A percentile compares a stretch with the other conserved stretches of the same genome.
Conservation (phyloP, 2,113 vertebrate genomes). For the Geococcyx californianus region DNA sequence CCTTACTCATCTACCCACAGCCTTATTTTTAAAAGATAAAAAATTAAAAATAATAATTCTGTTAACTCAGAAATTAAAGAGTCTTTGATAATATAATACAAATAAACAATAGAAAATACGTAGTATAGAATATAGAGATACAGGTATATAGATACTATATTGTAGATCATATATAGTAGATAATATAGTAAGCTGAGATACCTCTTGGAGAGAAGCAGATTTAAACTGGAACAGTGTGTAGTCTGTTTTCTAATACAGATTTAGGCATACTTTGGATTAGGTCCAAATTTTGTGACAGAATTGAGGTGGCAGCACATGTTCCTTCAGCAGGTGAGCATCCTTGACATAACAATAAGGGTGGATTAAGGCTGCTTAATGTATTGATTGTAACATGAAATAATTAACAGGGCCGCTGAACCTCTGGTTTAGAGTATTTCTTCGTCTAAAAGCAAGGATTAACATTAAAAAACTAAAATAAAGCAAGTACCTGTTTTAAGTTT, state of each 20-base stretch:
- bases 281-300: not conserved
- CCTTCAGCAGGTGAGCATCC: not conserved
- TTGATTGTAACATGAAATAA: not conserved
- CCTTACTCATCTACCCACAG: not conserved
- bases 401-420: not conserved
- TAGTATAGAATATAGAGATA: not conserved
- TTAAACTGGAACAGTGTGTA: not conserved
- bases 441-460: not conserved
- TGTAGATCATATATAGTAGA: not conserved
- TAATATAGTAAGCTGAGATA: not conserved
- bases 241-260: not conserved
- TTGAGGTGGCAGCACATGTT: not conserved
- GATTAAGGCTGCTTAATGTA: not conserved
- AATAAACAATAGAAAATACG: not conserved
- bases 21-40: not conserved
- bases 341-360: not conserved
- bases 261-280: not conserved
- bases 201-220: not conserved
- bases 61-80: not conserved
- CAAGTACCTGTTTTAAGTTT: not conserved
- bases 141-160: not conserved
- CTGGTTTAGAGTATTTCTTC: slow-evolving; percentile 5
- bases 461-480: not conserved
- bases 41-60: not conserved
- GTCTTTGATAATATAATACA: not conserved